Evolutionary conservation across 2,888 invertebrate genomes (phyloP), one percentile per base, ranked within the genome.

Genomic region (Drosophila kanekoi): DNA sequence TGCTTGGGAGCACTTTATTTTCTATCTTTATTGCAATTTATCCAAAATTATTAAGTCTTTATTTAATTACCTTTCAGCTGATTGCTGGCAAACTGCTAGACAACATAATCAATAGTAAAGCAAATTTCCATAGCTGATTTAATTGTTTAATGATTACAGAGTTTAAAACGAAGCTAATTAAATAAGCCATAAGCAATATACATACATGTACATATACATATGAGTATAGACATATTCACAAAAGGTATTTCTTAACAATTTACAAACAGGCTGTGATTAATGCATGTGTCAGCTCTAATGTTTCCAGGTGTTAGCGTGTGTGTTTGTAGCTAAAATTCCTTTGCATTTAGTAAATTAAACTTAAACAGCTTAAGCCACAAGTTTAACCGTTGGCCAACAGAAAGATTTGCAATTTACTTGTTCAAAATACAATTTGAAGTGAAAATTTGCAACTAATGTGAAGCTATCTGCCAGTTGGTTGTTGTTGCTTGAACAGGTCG

Each of bases 311-410:
- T 32, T 5, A 14, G 20, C 44, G n/a, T 28, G 14, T 60, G 49
- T 41, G 14, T 32, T 53, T 49, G 69, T 79, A 69, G 77, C 77
- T 79, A 64, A 86, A 74, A 71, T 86, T 41, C 60, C 52, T 33
- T 45, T 60, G 48, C 59, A 60, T 72, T 77, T 62, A 43, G 61
- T 53, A 66, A 79, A 70, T 79, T 75, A 69, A 77, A 79, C 53
- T 49, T 64, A 47, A 60, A 54, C 65, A 72, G 54, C 64, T 52
- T 66, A 60, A 51, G 48, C 61, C 47, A 51, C 53, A 59, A 37
- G 20, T 44, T 60, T 43, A 20, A 47, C 56, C 44, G 45, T 57
- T 38, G 48, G 33, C 51, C 53, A 67, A 18, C 2, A 18, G 18
- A 18, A 1, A 18, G 14, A 56, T 16, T 58, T 18, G 67, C 67